Base-by-base conservation (phyloP, 1,140 invertebrate species). In the Tetramorium simillimum region DNA sequence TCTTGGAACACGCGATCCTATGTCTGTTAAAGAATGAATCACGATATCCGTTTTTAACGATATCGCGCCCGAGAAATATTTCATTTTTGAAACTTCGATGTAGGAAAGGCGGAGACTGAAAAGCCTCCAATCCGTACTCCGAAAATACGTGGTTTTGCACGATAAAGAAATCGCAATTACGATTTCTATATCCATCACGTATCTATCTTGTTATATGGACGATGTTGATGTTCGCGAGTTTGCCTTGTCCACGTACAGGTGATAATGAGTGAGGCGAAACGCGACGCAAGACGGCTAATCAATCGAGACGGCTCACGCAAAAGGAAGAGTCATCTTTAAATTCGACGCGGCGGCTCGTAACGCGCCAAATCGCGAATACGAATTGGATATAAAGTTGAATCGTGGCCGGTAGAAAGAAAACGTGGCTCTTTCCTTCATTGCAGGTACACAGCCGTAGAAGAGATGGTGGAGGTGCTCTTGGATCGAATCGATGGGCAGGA, bases 401-500 rank as follows among this genome's bases (percentile, higher is more conserved):
- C n/a, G 40, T 46, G 24, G n/a, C 0, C 40, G 53, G 9, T n/a
- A 58, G 65, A 69, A 21, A 18, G 7, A 62, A 62, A 16, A 58
- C 63, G 28, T 46, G 24, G n/a, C 28, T 24, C 3, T 3, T 33
- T 24, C 28, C 12, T 24, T 82, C 12, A 46, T 46, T 62, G 53
- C 53, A 84, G 53, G 69, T 63, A 4, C 53, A 49, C 33, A 14
- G 5, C 24, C 67, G 16, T 1, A 37, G 72, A 51, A 16, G 92
- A 92, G 86, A 95, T 95, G 95, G 95, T 95, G 40, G 94, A 95
- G 86, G 93, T 95, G 67, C 77, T 95, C 37, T 89, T 94, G 91
- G 94, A 95, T 77, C 80, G 80, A 46, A 92, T 94, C 18, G 93
- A 94, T 10, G 94, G 94, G 2, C 94, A 95, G 80, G 94, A 95